Conservation (phyloP, 2,113 vertebrate species). For the Strix aluco region DNA sequence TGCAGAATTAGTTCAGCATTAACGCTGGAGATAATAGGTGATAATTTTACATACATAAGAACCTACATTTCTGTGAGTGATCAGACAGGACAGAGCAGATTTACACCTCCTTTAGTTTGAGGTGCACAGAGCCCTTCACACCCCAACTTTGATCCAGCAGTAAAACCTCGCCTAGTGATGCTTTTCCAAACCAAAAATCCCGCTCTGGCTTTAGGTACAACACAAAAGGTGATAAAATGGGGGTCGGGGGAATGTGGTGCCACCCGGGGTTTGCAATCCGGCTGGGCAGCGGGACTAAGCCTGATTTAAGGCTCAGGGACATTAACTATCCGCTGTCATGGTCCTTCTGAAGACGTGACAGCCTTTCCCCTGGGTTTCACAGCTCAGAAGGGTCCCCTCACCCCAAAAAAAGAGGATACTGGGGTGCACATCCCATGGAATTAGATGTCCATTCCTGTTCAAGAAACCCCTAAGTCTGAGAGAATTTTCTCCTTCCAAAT, state of each 20-base stretch:
- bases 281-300: neutral
- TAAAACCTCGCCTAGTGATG: fast-evolving
- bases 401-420: fast-evolving
- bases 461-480: neutral
- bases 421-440: neutral
- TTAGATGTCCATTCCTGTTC: neutral
- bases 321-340: fast-evolving
- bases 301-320: neutral
- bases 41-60: fast-evolving
- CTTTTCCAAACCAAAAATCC: neutral
- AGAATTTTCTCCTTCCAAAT: neutral
- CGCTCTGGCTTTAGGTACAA: fast-evolving
- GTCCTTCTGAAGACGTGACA: fast-evolving
- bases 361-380: neutral
- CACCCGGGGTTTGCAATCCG: fast-evolving
- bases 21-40: fast-evolving
- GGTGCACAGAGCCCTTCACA: neutral
- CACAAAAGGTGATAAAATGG: fast-evolving
- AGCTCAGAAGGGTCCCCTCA: neutral
- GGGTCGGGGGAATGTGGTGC: fast-evolving
- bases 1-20: neutral
- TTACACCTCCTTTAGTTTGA: neutral
- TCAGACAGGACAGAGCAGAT: fast-evolving
- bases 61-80: fast-evolving
- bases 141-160: neutral